A percentile compares a stretch with the other conserved stretches of the same genome.
Conservation (phyloP, 2,888 invertebrate genomes). For the Sycophila texana region DNA sequence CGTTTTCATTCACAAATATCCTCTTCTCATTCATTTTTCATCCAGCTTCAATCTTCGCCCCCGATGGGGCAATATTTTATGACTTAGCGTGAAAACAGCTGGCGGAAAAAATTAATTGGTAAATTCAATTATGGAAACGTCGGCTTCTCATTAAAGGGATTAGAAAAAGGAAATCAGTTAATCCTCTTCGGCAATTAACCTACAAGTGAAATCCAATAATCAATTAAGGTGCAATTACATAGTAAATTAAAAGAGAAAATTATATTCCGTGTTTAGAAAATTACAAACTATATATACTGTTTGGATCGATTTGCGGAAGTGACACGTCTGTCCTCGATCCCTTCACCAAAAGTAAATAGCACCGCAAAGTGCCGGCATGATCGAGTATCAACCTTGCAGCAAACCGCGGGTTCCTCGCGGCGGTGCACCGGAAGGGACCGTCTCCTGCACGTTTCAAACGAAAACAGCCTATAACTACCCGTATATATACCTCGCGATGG, state of each 20-base stretch:
- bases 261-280: background rate
- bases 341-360: too few species aligned
- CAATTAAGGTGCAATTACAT: background rate
- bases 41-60: conserved; percentile 26
- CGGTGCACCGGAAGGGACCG: conserved; percentile 36
- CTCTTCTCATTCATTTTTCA: conserved; percentile 51
- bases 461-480: conserved; percentile 13
- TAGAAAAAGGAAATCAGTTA: too few species aligned
- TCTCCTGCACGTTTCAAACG: conserved; percentile 9
- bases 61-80: conserved; percentile 30
- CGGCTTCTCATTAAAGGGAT: background rate
- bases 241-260: background rate
- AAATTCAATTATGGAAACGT: conserved; percentile 25
- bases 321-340: too few species aligned
- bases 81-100: conserved; percentile 27
- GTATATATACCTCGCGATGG: background rate
- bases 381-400: too few species aligned
- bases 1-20: conserved; percentile 40
- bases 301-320: too few species aligned
- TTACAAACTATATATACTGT: too few species aligned
- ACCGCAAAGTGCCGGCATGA: too few species aligned
- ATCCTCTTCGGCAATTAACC: too few species aligned
- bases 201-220: background rate
- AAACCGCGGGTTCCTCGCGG: too few species aligned
- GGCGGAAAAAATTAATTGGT: conserved; percentile 30